These are phyloP conservation scores for Ylistrum balloti DNA, from an alignment of 1,140 invertebrate species.

Conservation along the genomic window DNA sequence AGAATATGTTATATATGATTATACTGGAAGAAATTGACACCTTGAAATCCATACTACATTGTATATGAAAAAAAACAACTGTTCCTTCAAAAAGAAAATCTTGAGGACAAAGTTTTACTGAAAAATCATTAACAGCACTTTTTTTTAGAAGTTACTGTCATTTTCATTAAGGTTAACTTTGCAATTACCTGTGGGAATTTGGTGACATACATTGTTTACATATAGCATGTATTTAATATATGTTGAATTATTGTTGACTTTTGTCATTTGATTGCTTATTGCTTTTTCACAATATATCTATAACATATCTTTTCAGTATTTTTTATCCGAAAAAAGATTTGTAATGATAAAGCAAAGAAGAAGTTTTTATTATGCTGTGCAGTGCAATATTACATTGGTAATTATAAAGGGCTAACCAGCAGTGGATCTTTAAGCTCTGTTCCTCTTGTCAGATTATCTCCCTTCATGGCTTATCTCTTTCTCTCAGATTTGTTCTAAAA, in stretches of 20 bases:
- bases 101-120: too few relatives aligned
- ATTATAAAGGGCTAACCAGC: background rate
- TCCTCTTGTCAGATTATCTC: background rate
- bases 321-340: background rate
- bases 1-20: background rate
- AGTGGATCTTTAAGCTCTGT: too few relatives aligned
- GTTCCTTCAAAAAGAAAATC: too few relatives aligned
- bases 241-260: background rate
- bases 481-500: too few relatives aligned
- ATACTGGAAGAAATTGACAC: background rate
- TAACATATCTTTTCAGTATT: slow-evolving; percentile 23
- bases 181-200: too few relatives aligned
- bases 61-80: too few relatives aligned
- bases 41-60: slow-evolving; percentile 25
- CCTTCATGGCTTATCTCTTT: background rate
- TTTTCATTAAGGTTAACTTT: too few relatives aligned
- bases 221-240: background rate
- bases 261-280: background rate
- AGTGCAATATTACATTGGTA: background rate
- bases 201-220: background rate
- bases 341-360: background rate
- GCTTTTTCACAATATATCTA: background rate
- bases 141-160: background rate
- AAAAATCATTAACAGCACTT: background rate
- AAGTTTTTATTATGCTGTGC: background rate